phyloP scores from a whole-genome alignment of 2,113 vertebrate genomes.

The Plecturocebus donacophilus region DNA sequence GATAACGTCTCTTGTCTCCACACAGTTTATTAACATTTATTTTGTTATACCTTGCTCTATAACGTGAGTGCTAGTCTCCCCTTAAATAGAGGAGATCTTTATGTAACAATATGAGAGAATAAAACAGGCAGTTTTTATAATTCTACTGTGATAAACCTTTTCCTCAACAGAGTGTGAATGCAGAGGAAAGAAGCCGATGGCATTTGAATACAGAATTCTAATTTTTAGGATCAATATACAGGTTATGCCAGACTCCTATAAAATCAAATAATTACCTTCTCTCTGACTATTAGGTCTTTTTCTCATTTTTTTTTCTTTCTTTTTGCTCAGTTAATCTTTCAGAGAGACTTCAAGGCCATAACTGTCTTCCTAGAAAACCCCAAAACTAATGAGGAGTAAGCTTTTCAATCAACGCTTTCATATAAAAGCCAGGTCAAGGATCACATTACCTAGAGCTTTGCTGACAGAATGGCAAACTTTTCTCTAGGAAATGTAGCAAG shows the following conservation, averaged over 20 bases:
- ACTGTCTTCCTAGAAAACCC: constrained; percentile 68
- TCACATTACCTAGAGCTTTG: constrained; percentile 70
- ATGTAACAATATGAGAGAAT: background rate
- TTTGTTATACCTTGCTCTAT: background rate
- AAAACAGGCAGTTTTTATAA: background rate
- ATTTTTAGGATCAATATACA: background rate
- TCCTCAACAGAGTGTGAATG: background rate
- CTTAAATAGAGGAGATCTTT: background rate
- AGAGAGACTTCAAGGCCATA: constrained; percentile 51
- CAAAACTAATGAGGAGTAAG: constrained; percentile 69
- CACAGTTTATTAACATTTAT: background rate
- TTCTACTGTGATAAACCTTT: background rate
- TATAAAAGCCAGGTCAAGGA: constrained; percentile 74
- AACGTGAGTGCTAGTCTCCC: background rate
- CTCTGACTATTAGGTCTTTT: background rate
- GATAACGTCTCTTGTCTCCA: background rate
- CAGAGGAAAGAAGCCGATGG: background rate
- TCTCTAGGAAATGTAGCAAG: constrained; percentile 54
- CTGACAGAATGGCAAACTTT: constrained; percentile 77
- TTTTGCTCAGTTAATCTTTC: constrained; percentile 48
- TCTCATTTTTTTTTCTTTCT: too few species aligned
- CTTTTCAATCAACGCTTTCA: constrained; percentile 78
- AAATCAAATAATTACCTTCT: background rate
- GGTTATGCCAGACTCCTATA: background rate
- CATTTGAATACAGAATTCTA: background rate